Evolutionary conservation across 2,888 invertebrate species (phyloP).

Genomic region (Hyposoter didymator): DNA sequence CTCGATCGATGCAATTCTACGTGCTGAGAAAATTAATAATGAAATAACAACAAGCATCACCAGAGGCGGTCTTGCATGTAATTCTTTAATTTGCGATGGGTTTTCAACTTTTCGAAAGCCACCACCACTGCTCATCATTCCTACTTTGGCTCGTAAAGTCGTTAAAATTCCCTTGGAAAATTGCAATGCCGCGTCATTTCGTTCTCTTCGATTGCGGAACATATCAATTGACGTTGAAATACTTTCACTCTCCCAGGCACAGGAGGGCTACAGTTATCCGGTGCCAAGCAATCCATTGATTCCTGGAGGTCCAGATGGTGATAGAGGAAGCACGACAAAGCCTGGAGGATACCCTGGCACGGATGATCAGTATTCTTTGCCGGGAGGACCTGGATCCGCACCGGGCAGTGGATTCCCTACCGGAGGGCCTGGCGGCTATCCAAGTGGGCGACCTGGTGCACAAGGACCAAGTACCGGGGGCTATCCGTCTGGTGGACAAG

Average conservation of each 20-base stretch:
- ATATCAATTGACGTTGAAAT: constrained; percentile 53
- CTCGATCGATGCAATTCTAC: constrained; percentile 58
- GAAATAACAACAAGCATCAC: constrained; percentile 35
- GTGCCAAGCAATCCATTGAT: constrained; percentile 88
- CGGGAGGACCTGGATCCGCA: constrained; percentile 72
- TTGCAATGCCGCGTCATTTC: constrained; percentile 19
- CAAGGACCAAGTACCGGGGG: constrained; percentile 65
- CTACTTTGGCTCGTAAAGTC: constrained; percentile 39
- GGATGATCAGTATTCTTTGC: constrained; percentile 69
- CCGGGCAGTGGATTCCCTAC: constrained; percentile 73
- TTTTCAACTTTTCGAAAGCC: constrained; percentile 50
- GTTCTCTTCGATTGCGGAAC: constrained; percentile 44
- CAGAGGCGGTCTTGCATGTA: constrained; percentile 30
- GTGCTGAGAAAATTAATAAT: constrained; percentile 45
- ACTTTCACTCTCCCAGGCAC: constrained; percentile 84
- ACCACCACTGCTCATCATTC: constrained; percentile 29
- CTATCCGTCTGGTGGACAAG: constrained; percentile 23
- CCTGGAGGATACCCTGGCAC: constrained; percentile 74
- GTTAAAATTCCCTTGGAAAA: constrained; percentile 43
- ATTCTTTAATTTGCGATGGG: constrained; percentile 52
- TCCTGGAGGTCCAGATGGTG: constrained; percentile 76
- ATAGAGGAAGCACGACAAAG: constrained; percentile 69
- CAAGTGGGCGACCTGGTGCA: constrained; percentile 71
- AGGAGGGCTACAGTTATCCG: constrained; percentile 91
- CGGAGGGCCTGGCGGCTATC: constrained; percentile 74